These are phyloP conservation scores for Kuschelorhynchus macadamiae DNA, from an alignment of 2,888 invertebrate genomes.

Conservation along the genomic window DNA sequence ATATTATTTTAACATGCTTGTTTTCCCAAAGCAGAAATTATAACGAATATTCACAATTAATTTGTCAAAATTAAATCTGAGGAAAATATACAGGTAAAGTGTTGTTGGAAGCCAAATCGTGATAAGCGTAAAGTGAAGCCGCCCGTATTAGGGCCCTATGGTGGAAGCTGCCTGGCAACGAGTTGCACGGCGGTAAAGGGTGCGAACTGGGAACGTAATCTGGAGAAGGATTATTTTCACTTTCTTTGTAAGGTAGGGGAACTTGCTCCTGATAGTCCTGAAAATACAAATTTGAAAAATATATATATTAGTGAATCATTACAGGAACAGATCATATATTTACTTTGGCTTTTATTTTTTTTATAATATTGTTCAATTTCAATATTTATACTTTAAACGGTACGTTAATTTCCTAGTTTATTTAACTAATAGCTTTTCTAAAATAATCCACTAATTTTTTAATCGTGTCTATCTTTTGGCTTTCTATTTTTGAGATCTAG, in stretches of 20 bases:
- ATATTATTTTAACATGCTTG: no score
- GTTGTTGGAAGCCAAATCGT: conserved; percentile 58
- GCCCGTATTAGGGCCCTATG: conserved; percentile 62
- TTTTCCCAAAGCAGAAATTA: no score
- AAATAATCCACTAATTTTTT: no score
- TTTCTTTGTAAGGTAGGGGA: conserved; percentile 29
- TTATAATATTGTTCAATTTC: background rate
- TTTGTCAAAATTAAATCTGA: conserved; percentile 51
- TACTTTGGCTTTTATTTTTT: conserved; percentile 1
- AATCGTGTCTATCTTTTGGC: no score
- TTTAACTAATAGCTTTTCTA: no score
- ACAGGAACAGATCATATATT: no score
- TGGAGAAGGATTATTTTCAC: conserved; percentile 43
- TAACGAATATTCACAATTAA: no score
- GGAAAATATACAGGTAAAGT: conserved; percentile 61
- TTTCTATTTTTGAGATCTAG: no score
- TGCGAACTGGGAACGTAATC: conserved; percentile 45
- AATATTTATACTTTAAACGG: no score
- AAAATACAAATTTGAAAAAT: conserved; percentile 8
- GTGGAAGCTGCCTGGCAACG: conserved; percentile 61
- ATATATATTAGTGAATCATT: no score
- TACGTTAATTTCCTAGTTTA: no score
- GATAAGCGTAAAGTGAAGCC: conserved; percentile 63
- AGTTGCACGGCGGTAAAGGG: conserved; percentile 62
- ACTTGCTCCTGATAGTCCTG: conserved; percentile 25